Conservation (phyloP, 2,113 vertebrate species). For the Indicator indicator region DNA sequence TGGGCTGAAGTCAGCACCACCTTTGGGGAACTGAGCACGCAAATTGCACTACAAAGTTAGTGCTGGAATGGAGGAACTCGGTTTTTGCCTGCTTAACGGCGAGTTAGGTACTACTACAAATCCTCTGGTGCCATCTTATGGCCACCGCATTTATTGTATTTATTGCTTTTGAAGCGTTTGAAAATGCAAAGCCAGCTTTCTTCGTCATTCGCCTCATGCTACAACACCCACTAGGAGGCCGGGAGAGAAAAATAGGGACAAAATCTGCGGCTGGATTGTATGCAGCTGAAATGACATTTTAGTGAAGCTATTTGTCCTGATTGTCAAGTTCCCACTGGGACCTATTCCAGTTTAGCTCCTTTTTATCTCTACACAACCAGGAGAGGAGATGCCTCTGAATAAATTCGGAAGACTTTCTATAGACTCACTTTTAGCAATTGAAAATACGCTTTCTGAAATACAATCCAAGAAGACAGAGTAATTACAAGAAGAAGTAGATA, state of each 20-base stretch:
- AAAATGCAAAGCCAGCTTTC: neutral
- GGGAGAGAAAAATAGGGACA: neutral
- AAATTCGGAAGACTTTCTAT: neutral
- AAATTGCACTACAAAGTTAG: neutral
- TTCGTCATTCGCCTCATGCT: neutral
- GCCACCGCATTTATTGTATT: neutral
- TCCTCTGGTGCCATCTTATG: slow-evolving; percentile 52
- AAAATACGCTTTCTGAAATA: neutral
- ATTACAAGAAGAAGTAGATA: neutral
- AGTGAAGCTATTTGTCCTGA: neutral
- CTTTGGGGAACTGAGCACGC: neutral
- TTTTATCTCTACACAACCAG: neutral
- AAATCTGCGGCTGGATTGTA: neutral
- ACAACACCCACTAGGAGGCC: neutral
- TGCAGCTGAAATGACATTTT: neutral
- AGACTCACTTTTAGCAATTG: neutral
- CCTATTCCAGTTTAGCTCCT: neutral
- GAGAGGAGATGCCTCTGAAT: neutral
- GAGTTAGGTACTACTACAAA: neutral
- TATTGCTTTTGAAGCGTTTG: accelerated
- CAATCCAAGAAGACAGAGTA: neutral
- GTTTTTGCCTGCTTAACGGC: neutral
- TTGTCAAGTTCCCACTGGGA: neutral
- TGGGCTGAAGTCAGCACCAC: neutral
- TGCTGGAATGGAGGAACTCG: neutral